phyloP scores from a whole-genome alignment of 2,797 vertebrate genomes.

The Capromys pilorides region DNA sequence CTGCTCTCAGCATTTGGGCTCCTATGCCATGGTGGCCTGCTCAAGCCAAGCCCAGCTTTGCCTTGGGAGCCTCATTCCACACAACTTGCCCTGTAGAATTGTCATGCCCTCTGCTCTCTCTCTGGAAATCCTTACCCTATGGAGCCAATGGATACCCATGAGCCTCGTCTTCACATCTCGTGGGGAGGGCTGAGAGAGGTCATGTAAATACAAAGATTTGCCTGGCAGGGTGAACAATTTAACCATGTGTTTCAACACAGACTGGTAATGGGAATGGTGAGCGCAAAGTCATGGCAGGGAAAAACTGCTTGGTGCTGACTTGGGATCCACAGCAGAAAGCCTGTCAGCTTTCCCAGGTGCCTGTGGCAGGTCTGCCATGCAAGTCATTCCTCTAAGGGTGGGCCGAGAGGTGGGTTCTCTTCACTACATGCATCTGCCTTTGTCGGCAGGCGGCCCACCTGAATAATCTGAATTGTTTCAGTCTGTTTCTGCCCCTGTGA shows the following conservation, averaged over 20 bases:
- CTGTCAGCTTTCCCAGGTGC: conserved; percentile 4
- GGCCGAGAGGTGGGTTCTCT: background rate
- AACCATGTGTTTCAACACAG: background rate
- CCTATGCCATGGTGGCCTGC: background rate
- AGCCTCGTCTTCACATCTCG: background rate
- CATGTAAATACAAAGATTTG: conserved; percentile 25
- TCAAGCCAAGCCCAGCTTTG: background rate
- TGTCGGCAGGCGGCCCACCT: background rate
- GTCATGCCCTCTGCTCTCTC: background rate
- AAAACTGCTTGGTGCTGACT: background rate
- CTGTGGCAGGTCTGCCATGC: background rate
- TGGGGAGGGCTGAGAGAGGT: background rate
- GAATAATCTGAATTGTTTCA: conserved; percentile 33
- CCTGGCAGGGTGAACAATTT: background rate
- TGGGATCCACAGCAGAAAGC: background rate
- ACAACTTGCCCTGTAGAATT: background rate
- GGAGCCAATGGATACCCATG: background rate
- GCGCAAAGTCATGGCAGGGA: background rate
- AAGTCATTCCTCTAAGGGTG: background rate
- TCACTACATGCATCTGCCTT: background rate
- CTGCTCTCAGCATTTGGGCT: background rate
- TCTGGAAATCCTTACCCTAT: background rate
- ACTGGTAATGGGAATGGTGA: background rate
- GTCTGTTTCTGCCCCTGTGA: background rate
- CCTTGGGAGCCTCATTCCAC: conserved; percentile 1